Conservation (phyloP, 2,888 invertebrate genomes). For the Atrina japonica region DNA sequence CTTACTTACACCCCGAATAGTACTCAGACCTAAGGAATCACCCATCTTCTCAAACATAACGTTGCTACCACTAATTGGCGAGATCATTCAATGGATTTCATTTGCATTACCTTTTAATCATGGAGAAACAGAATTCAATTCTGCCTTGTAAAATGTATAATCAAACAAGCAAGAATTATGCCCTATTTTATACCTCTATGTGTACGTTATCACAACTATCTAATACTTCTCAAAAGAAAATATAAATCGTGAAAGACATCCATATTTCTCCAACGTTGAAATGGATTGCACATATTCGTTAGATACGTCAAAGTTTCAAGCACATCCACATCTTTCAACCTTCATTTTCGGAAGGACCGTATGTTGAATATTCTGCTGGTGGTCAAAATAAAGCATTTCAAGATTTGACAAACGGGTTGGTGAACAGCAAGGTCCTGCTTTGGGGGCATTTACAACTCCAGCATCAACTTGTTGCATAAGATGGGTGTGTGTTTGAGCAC, state of each 20-base stretch:
- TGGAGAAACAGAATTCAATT: no score
- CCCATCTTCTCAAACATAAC: no score
- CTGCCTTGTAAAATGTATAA: no score
- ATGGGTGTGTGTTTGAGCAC: constrained; percentile 93
- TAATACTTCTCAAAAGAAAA: constrained; percentile 1
- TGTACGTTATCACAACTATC: background rate
- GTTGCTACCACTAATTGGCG: background rate
- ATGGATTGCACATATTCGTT: background rate
- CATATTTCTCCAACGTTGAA: background rate
- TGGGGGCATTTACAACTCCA: constrained; percentile 24
- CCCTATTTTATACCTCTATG: no score
- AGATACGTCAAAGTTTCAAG: constrained; percentile 41
- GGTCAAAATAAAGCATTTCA: constrained; percentile 95
- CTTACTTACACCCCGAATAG: no score
- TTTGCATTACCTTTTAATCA: background rate
- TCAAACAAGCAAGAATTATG: no score
- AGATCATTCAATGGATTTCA: constrained; percentile 29
- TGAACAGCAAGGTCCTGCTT: constrained; percentile 92
- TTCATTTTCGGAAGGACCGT: constrained; percentile 72
- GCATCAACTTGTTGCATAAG: constrained; percentile 86
- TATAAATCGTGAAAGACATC: background rate
- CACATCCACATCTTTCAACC: constrained; percentile 68
- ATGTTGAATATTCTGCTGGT: constrained; percentile 86
- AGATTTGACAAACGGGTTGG: constrained; percentile 91
- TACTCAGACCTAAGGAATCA: no score